Percentiles rank a stretch among this genome's conserved stretches.
These are phyloP conservation scores for Meda fulgida DNA, from an alignment of 2,797 vertebrate species.

Conservation along the genomic window DNA sequence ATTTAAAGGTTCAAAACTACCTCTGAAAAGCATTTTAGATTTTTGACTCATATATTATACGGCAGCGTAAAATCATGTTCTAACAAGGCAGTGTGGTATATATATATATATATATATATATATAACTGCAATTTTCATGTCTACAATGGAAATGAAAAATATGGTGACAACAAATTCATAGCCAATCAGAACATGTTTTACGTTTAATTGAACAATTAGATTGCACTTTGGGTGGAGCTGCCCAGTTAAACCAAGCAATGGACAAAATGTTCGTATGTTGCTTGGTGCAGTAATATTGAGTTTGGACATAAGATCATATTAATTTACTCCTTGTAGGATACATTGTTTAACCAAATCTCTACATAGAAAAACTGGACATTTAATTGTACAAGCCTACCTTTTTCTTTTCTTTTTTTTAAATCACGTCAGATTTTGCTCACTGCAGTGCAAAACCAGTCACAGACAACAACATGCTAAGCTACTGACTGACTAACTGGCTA, in stretches of 20 bases:
- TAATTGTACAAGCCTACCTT: not conserved
- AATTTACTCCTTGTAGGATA: not conserved
- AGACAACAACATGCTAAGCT: conserved; percentile 17
- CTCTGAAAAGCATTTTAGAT: conserved; percentile 3
- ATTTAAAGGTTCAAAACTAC: conserved; percentile 30
- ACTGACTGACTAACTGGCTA: not conserved
- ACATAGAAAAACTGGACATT: conserved; percentile 17
- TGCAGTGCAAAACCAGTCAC: conserved; percentile 4
- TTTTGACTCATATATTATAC: not conserved
- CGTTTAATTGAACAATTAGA: not conserved
- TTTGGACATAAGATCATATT: not conserved
- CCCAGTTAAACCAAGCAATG: not conserved
- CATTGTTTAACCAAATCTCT: not conserved
- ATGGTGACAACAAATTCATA: not conserved
- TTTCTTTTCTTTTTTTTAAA: not conserved
- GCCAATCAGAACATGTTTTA: not conserved
- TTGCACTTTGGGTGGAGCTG: not conserved
- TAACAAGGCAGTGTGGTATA: not conserved
- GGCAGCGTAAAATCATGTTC: conserved; percentile 24
- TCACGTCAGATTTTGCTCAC: not conserved
- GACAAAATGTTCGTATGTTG: not conserved
- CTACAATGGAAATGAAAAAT: not conserved
- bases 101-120: too few relatives aligned
- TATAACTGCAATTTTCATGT: not conserved
- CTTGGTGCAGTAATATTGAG: not conserved